Conservation (phyloP, 2,888 invertebrate species). For the Drosophila basisetae region DNA sequence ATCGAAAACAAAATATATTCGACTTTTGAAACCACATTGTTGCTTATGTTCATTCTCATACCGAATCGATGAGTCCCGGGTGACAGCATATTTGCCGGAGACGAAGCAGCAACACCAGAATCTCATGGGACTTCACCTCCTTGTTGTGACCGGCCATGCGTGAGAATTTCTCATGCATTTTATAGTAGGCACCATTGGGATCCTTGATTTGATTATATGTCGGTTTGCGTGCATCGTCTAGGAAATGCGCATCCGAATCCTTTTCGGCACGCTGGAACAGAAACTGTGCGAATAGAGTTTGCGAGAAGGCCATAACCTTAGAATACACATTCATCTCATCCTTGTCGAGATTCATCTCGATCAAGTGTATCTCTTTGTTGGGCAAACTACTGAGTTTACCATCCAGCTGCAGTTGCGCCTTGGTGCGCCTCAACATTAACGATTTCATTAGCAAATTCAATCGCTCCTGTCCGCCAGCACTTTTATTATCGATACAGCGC, state of each 20-base stretch:
- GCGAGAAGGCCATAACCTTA: slow-evolving; percentile 89
- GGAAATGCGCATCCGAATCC: slow-evolving; percentile 84
- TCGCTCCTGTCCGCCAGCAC: slow-evolving; percentile 91
- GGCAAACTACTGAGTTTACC: slow-evolving; percentile 89
- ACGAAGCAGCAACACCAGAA: slow-evolving; percentile 93
- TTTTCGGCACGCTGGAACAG: slow-evolving; percentile 91
- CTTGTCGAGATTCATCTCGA: slow-evolving; percentile 88
- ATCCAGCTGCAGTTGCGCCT: slow-evolving; percentile 89
- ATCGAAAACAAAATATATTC: slow-evolving; percentile 36
- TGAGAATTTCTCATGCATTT: slow-evolving; percentile 89
- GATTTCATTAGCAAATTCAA: slow-evolving; percentile 94
- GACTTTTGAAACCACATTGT: neutral
- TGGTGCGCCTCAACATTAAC: slow-evolving; percentile 94
- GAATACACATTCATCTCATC: slow-evolving; percentile 93
- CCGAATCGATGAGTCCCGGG: slow-evolving; percentile 91
- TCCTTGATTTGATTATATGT: slow-evolving; percentile 83
- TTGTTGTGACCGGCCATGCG: slow-evolving; percentile 87
- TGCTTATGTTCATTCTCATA: slow-evolving; percentile 75
- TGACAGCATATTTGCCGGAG: slow-evolving; percentile 96
- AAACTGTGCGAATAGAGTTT: slow-evolving; percentile 91
- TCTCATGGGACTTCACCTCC: slow-evolving; percentile 89
- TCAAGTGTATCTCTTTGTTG: slow-evolving; percentile 86
- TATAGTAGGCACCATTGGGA: slow-evolving; percentile 86
- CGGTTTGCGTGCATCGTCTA: slow-evolving; percentile 59
- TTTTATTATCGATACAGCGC: slow-evolving; percentile 95